A percentile compares a stretch with the other conserved stretches of the same genome.
These are phyloP conservation scores for Zosterops lateralis DNA, from an alignment of 2,113 vertebrate genomes.

Conservation along the genomic window DNA sequence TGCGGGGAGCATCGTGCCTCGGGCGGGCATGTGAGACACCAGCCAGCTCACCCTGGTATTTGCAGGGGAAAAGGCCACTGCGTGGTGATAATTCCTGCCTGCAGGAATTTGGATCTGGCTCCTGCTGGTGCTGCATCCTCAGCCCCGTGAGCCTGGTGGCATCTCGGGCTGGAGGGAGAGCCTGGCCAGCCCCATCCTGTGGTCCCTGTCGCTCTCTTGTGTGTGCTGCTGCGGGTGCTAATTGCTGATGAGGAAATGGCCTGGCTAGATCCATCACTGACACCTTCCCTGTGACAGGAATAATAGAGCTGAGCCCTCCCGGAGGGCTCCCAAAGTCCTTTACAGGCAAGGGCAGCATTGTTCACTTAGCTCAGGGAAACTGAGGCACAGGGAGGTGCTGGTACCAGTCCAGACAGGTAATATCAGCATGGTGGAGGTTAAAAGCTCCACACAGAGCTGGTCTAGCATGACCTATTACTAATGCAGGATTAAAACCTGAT, in stretches of 20 bases:
- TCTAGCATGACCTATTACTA: neutral
- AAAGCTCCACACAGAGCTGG: neutral
- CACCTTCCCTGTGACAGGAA: neutral
- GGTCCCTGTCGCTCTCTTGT: accelerated
- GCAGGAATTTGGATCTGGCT: neutral
- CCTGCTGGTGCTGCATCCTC: neutral
- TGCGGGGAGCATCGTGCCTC: neutral
- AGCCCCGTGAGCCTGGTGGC: accelerated
- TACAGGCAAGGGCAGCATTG: accelerated
- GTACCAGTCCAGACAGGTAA: neutral
- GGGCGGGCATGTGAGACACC: neutral
- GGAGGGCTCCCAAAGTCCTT: neutral
- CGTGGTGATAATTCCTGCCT: neutral
- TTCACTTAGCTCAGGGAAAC: neutral
- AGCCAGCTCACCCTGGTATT: neutral
- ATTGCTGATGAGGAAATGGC: neutral
- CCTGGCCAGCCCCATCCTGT: neutral
- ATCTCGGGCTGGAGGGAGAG: neutral
- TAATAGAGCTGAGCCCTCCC: neutral
- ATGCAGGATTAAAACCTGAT: neutral
- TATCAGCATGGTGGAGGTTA: neutral
- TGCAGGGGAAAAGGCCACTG: neutral
- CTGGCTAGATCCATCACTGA: neutral
- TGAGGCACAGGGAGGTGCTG: neutral
- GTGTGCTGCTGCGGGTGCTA: neutral